A percentile compares a stretch with the other conserved stretches of the same genome.
These are phyloP conservation scores for Indri indri DNA, from an alignment of 2,113 vertebrate species.

Conservation along the genomic window DNA sequence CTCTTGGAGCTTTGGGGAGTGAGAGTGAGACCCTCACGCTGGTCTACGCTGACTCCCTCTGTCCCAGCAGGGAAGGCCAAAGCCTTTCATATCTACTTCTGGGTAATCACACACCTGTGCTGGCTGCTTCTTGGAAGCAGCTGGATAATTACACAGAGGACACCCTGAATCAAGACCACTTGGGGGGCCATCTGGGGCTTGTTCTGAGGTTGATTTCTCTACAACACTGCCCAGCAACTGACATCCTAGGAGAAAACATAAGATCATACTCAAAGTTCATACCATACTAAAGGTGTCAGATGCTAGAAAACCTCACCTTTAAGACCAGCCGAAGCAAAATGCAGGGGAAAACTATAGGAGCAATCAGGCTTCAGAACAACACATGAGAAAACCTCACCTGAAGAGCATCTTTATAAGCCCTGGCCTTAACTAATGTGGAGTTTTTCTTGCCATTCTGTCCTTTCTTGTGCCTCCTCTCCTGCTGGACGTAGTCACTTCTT, in stretches of 20 bases:
- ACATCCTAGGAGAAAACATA: conserved; percentile 10
- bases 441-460: not conserved
- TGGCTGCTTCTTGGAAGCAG: not conserved
- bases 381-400: not conserved
- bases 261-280: not conserved
- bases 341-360: not conserved
- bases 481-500: not conserved
- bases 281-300: not conserved
- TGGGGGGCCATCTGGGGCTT: not conserved
- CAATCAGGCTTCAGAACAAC: not conserved
- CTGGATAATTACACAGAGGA: not conserved
- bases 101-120: not conserved
- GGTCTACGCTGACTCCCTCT: not conserved
- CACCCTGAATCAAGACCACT: not conserved
- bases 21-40: not conserved
- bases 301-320: not conserved
- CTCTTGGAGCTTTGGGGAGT: not conserved
- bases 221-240: not conserved
- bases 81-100: not conserved
- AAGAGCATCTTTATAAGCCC: not conserved
- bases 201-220: not conserved
- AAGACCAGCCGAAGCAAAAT: not conserved
- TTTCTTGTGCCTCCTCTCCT: not conserved
- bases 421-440: not conserved
- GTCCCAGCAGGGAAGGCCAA: not conserved